Evolutionary conservation across 64 coral and sea anemone genomes (phyloP), one percentile per base, ranked within the genome.

Genomic region (Stichodactyla helianthus): DNA sequence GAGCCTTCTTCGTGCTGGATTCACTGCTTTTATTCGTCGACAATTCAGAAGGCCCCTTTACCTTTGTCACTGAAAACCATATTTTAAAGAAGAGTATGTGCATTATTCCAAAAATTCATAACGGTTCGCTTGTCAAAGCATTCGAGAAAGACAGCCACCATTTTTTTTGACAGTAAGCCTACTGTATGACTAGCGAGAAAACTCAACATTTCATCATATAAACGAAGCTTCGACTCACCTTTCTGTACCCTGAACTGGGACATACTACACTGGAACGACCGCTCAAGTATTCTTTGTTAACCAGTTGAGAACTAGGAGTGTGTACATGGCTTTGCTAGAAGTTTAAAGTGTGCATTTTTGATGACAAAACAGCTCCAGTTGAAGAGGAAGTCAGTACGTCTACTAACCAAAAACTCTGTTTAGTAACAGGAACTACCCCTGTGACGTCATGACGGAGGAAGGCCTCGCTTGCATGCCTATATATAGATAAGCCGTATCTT

Each of bases 231-330:
- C 53, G 7, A 84, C 85, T 18, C 54, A 92, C 90, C 90, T 87
- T 86, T 92, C 71, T 92, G 84, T 35, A 92, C 84, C 55, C 82
- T 82, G 74, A 92, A 92, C 77, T 92, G 90, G 90, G 90, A 92
- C 90, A 92, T 92, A 22, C 54, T 91, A 78, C 51, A 57, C 50
- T 82, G 50, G 17, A 82, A 16, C 79, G 15, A 86, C 83, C 50
- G 25, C 60, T 79, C 31, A 77, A 59, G 17, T 35, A 6, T 54
- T 50, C 68, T 31, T 74, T 74, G 25, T 6, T 79, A 64, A 4
- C 61, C 58, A 56, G 86, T 52, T 56, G 71, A 91, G 58, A 77
- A 91, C 9, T 11, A 59, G 22, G 68, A 55, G 9, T 10, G 20
- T 70, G 67, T 79, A 92, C 77, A 92, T 86, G 61, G 55, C 79